Percentiles rank a stretch among this genome's conserved stretches.
Evolutionary conservation across 2,113 vertebrate genomes (phyloP).

Genomic region (Cygnus atratus): DNA sequence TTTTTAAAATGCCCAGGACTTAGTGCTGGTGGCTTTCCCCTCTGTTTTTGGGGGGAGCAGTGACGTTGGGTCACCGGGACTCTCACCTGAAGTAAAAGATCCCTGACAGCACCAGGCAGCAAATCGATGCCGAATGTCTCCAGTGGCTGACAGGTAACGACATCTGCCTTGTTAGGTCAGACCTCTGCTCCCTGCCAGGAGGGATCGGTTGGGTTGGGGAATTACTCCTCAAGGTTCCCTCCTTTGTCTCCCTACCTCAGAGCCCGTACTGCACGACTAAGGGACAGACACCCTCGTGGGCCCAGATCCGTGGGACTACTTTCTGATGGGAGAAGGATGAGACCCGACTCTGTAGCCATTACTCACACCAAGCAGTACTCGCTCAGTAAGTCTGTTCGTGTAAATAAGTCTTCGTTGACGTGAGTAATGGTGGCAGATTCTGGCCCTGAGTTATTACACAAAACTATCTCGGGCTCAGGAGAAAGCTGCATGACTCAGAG

Average conservation of each 20-base stretch:
- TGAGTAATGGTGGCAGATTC: conserved; percentile 33
- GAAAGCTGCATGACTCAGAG: conserved; percentile 47
- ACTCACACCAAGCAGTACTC: not conserved
- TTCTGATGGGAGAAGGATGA: not conserved
- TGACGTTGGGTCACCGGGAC: accelerated
- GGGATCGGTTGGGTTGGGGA: not conserved
- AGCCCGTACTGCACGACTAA: not conserved
- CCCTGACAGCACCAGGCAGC: not conserved
- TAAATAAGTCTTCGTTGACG: not conserved
- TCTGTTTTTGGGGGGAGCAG: not conserved
- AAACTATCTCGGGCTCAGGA: conserved; percentile 25
- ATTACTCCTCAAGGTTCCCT: not conserved
- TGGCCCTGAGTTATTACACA: conserved; percentile 9
- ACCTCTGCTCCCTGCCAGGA: not conserved
- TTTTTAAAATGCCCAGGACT: not conserved
- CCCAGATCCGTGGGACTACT: not conserved
- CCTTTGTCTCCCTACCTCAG: not conserved
- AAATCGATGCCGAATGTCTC: not conserved
- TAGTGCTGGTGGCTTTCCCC: not conserved
- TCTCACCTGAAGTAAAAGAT: not conserved
- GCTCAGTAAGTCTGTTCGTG: conserved; percentile 3
- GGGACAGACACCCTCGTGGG: not conserved
- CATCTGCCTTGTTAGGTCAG: not conserved
- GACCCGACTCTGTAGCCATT: not conserved
- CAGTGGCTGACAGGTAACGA: not conserved